A percentile compares a stretch with the other conserved stretches of the same genome.
phyloP scores from a whole-genome alignment of 2,888 invertebrate species.

The Cryptus viduatorius region DNA sequence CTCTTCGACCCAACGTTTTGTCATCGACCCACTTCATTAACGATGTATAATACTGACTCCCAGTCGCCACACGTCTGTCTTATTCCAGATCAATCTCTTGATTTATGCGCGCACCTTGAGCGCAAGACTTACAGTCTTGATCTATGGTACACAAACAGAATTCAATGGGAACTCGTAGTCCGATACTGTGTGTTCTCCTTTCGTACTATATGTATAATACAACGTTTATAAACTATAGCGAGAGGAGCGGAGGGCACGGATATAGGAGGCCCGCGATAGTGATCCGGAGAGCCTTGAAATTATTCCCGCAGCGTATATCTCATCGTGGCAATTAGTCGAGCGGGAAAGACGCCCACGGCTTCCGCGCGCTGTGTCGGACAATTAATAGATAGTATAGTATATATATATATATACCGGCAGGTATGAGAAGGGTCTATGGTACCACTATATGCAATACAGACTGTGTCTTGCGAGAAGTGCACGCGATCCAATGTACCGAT shows the following conservation, averaged over 20 bases:
- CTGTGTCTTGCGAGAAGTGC: constrained; percentile 64
- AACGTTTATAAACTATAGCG: constrained; percentile 33
- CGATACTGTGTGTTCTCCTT: constrained; percentile 16
- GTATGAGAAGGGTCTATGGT: constrained; percentile 44
- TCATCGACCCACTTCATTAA: constrained; percentile 67
- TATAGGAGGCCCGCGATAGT: constrained; percentile 64
- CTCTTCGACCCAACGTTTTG: constrained; percentile 53
- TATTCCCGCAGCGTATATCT: constrained; percentile 77
- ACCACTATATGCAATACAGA: constrained; percentile 47
- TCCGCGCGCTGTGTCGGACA: constrained; percentile 79
- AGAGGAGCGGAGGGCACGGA: constrained; percentile 50
- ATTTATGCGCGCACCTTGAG: constrained; percentile 55
- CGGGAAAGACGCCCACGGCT: constrained; percentile 81
- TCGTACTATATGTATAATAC: constrained; percentile 40
- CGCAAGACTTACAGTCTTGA: constrained; percentile 41
- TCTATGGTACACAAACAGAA: constrained; percentile 28
- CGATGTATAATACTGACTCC: constrained; percentile 46
- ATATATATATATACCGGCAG: constrained; percentile 42
- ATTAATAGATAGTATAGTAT: constrained; percentile 80
- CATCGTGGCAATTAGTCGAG: constrained; percentile 81
- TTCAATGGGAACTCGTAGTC: constrained; percentile 47
- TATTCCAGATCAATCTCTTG: constrained; percentile 65
- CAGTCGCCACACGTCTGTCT: constrained; percentile 54
- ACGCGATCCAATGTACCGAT: constrained; percentile 70
- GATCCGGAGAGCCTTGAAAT: constrained; percentile 72